A percentile compares a stretch with the other conserved stretches of the same genome.
These are phyloP conservation scores for Catharus ustulatus DNA, from an alignment of 2,797 vertebrate species.

Conservation along the genomic window DNA sequence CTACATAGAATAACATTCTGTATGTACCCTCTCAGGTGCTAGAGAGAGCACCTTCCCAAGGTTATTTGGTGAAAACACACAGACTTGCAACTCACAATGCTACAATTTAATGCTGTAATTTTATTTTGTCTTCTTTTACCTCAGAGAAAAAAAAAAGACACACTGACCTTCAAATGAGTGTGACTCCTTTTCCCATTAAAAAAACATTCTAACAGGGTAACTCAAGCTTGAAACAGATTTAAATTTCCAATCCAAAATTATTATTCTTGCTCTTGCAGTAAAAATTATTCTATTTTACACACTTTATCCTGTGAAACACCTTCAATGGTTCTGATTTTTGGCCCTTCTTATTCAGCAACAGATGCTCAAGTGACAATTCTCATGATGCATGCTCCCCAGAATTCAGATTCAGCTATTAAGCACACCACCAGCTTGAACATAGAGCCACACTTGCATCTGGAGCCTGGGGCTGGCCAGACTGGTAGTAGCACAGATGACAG, in stretches of 20 bases:
- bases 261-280: not conserved
- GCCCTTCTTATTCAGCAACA: not conserved
- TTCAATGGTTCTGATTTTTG: not conserved
- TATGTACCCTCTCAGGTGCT: not conserved
- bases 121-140: not conserved
- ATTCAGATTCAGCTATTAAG: not conserved
- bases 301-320: not conserved
- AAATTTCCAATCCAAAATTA: not conserved
- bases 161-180: accelerated
- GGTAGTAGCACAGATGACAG: accelerated
- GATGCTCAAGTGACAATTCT: not conserved
- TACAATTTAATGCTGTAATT: not conserved
- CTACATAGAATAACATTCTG: not conserved
- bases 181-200: not conserved
- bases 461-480: not conserved
- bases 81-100: not conserved
- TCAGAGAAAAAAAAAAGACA: not conserved
- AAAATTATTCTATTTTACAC: not conserved
- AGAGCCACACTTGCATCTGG: accelerated
- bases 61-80: not conserved
- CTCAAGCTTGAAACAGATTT: not conserved
- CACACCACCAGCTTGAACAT: accelerated
- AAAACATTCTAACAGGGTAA: not conserved
- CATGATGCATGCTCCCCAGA: not conserved
- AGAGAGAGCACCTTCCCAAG: not conserved